Evolutionary conservation across 64 coral and sea anemone species (phyloP).

Genomic region (Dendronephthya gigantea): DNA sequence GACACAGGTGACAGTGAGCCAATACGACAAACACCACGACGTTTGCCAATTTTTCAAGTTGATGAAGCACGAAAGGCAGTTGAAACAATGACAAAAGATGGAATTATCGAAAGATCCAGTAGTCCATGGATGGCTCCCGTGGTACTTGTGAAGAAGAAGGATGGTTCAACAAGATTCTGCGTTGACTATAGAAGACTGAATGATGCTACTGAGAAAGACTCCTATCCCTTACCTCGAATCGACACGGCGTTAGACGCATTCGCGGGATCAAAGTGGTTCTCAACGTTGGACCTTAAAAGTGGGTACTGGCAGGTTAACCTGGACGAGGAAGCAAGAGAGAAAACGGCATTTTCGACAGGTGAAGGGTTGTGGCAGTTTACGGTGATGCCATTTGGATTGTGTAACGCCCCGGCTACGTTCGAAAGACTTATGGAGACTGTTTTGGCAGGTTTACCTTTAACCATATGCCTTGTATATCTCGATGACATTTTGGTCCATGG

Average conservation of each 20-base stretch:
- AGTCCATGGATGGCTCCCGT: conserved; percentile 4
- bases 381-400: not conserved
- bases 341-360: not conserved
- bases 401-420: too few relatives aligned
- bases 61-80: not conserved
- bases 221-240: not conserved
- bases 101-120: not conserved
- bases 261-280: not conserved
- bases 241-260: not conserved
- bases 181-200: not conserved
- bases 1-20: too few relatives aligned
- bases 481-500: not conserved
- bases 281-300: not conserved
- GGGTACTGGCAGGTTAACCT: conserved; percentile 1
- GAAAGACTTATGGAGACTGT: not conserved
- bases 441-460: not conserved
- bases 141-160: not conserved
- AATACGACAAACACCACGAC: not conserved
- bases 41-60: not conserved
- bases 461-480: not conserved
- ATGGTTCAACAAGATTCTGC: not conserved
- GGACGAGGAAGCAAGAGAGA: not conserved
- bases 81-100: not conserved
- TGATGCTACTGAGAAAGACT: not conserved
- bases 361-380: not conserved